A percentile compares a stretch with the other conserved stretches of the same genome.
Evolutionary conservation across 2,113 vertebrate species (phyloP).

Genomic region (Recurvirostra avosetta): DNA sequence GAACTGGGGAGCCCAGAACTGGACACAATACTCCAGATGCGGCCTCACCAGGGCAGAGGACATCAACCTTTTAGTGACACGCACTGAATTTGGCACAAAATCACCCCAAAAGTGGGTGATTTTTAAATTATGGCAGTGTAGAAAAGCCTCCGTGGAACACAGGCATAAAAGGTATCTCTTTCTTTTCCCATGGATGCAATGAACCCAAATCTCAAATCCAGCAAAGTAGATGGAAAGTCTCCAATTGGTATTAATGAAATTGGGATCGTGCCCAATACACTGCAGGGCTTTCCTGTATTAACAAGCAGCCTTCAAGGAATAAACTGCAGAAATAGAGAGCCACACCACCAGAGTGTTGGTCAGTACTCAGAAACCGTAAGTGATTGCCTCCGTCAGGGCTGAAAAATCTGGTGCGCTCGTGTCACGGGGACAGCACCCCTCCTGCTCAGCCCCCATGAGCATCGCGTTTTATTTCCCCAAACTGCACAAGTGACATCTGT

Average conservation of each 20-base stretch:
- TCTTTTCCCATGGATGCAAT: not conserved
- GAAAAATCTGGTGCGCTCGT: fast-evolving
- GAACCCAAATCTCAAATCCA: not conserved
- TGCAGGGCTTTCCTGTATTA: not conserved
- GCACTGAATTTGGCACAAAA: not conserved
- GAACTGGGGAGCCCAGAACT: no score
- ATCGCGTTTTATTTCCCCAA: not conserved
- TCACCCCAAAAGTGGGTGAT: not conserved
- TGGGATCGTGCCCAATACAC: not conserved
- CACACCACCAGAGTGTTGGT: not conserved
- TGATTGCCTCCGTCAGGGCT: not conserved
- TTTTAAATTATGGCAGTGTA: not conserved
- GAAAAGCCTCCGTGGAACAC: not conserved
- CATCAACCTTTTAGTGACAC: not conserved
- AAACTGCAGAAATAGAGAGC: not conserved
- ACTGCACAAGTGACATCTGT: not conserved
- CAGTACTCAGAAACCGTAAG: not conserved
- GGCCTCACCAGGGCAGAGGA: no score
- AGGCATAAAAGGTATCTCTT: not conserved
- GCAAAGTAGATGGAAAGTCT: not conserved
- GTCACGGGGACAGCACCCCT: not conserved
- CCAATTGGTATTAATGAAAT: not conserved
- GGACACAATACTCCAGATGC: no score
- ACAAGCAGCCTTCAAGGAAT: not conserved
- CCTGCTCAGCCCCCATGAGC: not conserved